Conservation (phyloP, 1,140 invertebrate species). For the Ips nitidus region DNA sequence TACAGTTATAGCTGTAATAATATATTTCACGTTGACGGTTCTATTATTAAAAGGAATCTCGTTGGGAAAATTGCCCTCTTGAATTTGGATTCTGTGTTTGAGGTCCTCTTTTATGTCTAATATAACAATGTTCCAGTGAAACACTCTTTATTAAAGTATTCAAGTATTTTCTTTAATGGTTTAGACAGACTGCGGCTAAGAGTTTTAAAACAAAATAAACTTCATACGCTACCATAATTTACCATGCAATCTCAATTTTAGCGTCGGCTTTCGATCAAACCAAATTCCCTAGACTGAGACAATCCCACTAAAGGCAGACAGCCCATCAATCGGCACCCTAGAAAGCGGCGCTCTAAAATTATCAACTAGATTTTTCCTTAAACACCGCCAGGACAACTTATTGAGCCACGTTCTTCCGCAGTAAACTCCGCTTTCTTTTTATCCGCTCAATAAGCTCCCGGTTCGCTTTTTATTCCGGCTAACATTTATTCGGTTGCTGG, state of each 20-base stretch:
- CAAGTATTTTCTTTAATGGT: too few species aligned
- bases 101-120: too few species aligned
- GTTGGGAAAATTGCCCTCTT: background rate
- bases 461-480: conserved; percentile 30
- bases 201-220: too few species aligned
- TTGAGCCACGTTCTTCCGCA: conserved; percentile 16
- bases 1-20: conserved; percentile 9
- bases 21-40: conserved; percentile 9
- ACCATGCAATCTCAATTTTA: too few species aligned
- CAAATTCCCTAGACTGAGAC: too few species aligned
- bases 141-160: too few species aligned
- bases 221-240: too few species aligned
- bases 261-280: too few species aligned
- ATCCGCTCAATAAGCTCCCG: conserved; percentile 32
- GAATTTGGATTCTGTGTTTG: background rate
- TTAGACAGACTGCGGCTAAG: too few species aligned
- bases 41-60: conserved; percentile 4
- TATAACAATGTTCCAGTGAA: too few species aligned
- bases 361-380: conserved; percentile 15
- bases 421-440: conserved; percentile 26
- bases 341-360: background rate
- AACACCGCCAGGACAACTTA: conserved; percentile 17
- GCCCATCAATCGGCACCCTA: too few species aligned
- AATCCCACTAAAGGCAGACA: too few species aligned
- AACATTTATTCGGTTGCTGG: conserved; percentile 32